Conservation (phyloP, 1,140 invertebrate species). For the Panagrolaimus sp. region DNA sequence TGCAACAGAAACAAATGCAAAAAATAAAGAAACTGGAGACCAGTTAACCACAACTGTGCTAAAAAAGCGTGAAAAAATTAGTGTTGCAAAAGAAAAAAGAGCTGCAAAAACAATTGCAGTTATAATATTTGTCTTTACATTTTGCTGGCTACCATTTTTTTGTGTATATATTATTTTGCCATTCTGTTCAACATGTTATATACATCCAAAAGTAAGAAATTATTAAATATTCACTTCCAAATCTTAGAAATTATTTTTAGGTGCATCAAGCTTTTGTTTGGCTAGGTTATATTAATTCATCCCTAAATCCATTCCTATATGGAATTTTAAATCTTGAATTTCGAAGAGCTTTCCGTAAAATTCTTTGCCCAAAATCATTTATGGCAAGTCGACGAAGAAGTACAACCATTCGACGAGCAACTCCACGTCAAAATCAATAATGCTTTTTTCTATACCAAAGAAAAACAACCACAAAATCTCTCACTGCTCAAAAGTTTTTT, state of each 20-base stretch:
- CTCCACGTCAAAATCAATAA: background rate
- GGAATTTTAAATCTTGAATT: constrained; percentile 58
- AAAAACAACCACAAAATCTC: no score
- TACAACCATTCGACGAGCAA: constrained; percentile 6
- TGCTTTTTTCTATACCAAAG: no score
- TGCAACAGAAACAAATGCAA: constrained; percentile 10
- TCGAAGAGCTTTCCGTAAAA: constrained; percentile 57
- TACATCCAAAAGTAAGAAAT: constrained; percentile 54
- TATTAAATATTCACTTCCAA: background rate
- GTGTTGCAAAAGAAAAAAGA: constrained; percentile 65
- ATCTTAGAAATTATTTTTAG: constrained; percentile 34
- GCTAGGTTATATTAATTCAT: constrained; percentile 58
- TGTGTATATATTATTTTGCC: constrained; percentile 67
- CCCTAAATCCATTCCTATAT: constrained; percentile 42
- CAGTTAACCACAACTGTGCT: constrained; percentile 47
- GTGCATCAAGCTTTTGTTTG: constrained; percentile 58
- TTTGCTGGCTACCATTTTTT: constrained; percentile 69
- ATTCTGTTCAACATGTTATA: constrained; percentile 62
- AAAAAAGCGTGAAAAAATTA: constrained; percentile 55
- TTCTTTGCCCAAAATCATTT: constrained; percentile 51
- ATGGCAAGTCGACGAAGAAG: constrained; percentile 19
- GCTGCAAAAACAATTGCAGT: constrained; percentile 68
- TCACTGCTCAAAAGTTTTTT: no score
- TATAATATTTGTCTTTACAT: constrained; percentile 68
- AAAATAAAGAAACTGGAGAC: constrained; percentile 15